phyloP scores from a whole-genome alignment of 2,113 vertebrate species.

The Scomber colias region DNA sequence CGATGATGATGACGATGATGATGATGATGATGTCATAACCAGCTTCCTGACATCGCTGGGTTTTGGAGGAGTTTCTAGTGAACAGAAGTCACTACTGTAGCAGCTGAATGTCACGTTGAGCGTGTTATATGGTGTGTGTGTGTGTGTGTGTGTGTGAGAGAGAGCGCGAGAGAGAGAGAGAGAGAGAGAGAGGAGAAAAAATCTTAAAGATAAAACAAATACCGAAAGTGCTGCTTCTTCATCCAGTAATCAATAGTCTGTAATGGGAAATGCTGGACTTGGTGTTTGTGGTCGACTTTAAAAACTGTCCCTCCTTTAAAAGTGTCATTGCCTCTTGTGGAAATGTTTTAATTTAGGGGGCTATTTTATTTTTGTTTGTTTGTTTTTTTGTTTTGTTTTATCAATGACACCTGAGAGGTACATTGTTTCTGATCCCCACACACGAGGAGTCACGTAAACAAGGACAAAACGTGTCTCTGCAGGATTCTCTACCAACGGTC shows the following conservation, averaged over 20 bases:
- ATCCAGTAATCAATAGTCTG: slow-evolving; percentile 74
- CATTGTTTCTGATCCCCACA: slow-evolving; percentile 38
- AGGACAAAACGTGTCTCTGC: slow-evolving; percentile 29
- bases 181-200: slow-evolving; percentile 22
- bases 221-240: slow-evolving; percentile 82
- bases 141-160: neutral
- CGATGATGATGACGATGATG: neutral
- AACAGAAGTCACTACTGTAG: slow-evolving; percentile 67
- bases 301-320: slow-evolving; percentile 53
- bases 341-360: slow-evolving; percentile 57
- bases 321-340: slow-evolving; percentile 49
- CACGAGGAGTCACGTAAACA: slow-evolving; percentile 16
- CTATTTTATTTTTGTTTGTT: slow-evolving; percentile 6
- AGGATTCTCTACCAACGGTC: slow-evolving; percentile 14
- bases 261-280: slow-evolving; percentile 75
- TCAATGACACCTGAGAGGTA: slow-evolving; percentile 34
- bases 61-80: slow-evolving; percentile 9
- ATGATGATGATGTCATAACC: slow-evolving; percentile 46
- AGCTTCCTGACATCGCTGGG: slow-evolving; percentile 34
- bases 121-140: slow-evolving; percentile 9
- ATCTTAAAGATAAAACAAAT: slow-evolving; percentile 50
- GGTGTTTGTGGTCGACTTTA: slow-evolving; percentile 67
- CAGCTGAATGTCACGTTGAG: slow-evolving; percentile 75
- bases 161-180: neutral
- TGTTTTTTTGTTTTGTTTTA: slow-evolving; percentile 4